Evolutionary conservation across 2,888 invertebrate genomes (phyloP).

Genomic region (Luffia ferchaultella): DNA sequence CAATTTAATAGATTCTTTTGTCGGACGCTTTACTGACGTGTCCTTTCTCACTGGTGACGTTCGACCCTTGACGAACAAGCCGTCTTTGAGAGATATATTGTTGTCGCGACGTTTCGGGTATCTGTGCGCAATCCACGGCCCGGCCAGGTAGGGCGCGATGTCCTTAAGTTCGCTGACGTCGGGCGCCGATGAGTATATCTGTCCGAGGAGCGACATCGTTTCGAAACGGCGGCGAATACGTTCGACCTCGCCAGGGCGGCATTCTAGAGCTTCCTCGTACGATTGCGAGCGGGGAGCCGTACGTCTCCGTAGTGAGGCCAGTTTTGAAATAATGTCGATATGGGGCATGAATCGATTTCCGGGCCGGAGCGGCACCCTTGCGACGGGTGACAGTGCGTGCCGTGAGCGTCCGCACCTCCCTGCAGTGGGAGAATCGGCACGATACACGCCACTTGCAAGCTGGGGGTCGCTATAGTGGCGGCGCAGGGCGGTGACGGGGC

Average conservation of each 20-base stretch:
- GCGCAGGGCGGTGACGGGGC: constrained; percentile 57
- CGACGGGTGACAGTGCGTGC: constrained; percentile 68
- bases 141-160: constrained; percentile 80
- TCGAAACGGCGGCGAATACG: constrained; percentile 78
- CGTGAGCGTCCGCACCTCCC: constrained; percentile 33
- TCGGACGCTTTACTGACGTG: constrained; percentile 40
- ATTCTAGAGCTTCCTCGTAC: constrained; percentile 53
- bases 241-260: constrained; percentile 74
- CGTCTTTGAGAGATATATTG: constrained; percentile 67
- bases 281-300: constrained; percentile 55
- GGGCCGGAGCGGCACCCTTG: constrained; percentile 67
- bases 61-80: constrained; percentile 31
- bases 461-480: constrained; percentile 84
- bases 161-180: constrained; percentile 79
- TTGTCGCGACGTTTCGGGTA: constrained; percentile 77
- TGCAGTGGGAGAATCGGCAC: constrained; percentile 53
- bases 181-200: constrained; percentile 83
- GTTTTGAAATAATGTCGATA: constrained; percentile 89
- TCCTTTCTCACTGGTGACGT: constrained; percentile 48
- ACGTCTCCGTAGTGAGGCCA: constrained; percentile 70
- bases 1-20: constrained; percentile 50
- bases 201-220: constrained; percentile 73
- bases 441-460: constrained; percentile 67
- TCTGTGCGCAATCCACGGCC: constrained; percentile 82
- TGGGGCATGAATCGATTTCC: constrained; percentile 86